Evolutionary conservation across 2,888 invertebrate genomes (phyloP), one percentile per base, ranked within the genome.

Genomic region (Drosophila paramelanica): DNA sequence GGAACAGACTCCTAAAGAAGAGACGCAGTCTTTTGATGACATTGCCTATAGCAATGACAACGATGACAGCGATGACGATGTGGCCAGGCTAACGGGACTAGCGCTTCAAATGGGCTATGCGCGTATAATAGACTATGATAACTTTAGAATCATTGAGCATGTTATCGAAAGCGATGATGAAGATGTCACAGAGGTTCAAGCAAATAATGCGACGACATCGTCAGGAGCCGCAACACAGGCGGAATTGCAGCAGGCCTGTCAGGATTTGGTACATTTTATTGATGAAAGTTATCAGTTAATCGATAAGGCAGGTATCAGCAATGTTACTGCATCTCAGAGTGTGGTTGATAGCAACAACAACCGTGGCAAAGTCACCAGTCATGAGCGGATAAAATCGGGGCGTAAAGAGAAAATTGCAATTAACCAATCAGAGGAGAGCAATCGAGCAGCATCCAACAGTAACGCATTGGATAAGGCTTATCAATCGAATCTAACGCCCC

Each of bases 121-220:
- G 5, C 83, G 91, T 0, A 90, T 90, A 13, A 86, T 90, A 33
- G 90, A 90, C 58, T 90, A 89, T 57, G 91, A 90, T 59, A 91
- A 90, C 62, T 73, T 90, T 60, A 86, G 90, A 31, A 90, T 90
- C 3, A 90, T 91, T 66, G 91, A 90, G 59, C 91, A 90, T 57
- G 91, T 90, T 33, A 89, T 90, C 74, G 91, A 91, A 52, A 90
- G 86, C 58, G 82, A 87, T 5, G 81, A 77, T 1, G 77, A 76
- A 0, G 79, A 73, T 0, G 55, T 31, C 0, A 17, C 11, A 0
- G 43, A 47, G 8, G 39, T 56, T 0, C 47, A 73, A 5, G 57
- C 46, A 1, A 53, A 61, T 1, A 43, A 58, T 36, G 62, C 47
- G 31, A 47, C 14, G 11, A 33, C 51, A 38, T 20, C 39, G 38